Evolutionary conservation across 53 echinoderm and acorn worm species (phyloP).

Genomic region (Crossaster papposus): DNA sequence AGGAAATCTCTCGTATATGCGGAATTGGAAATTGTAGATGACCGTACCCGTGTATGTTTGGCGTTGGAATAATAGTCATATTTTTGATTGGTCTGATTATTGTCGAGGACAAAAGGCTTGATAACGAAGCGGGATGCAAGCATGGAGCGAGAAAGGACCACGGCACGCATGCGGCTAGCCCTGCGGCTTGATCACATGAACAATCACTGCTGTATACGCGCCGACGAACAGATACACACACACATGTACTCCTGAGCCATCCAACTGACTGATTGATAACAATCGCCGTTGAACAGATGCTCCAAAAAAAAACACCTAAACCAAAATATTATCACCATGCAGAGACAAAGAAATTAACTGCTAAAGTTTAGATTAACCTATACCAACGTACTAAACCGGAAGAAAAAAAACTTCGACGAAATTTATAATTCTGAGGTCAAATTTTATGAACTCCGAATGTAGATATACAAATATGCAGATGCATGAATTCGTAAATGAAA

Average conservation of each 20-base stretch:
- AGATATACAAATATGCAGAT: too few relatives aligned
- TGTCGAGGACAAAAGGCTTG: conserved; percentile 44
- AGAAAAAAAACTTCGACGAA: too few relatives aligned
- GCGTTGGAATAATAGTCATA: conserved; percentile 59
- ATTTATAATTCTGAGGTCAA: too few relatives aligned
- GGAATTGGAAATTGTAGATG: conserved; percentile 64
- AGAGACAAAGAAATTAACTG: too few relatives aligned
- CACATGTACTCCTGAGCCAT: not conserved
- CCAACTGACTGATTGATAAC: not conserved
- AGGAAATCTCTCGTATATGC: conserved; percentile 21
- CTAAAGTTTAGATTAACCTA: too few relatives aligned
- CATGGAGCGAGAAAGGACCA: conserved; percentile 4
- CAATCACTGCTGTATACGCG: not conserved
- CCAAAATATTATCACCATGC: not conserved
- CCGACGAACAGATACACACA: not conserved
- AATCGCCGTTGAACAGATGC: not conserved
- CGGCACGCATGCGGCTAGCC: conserved; percentile 1
- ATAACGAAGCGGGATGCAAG: conserved; percentile 6
- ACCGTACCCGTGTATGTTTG: conserved; percentile 54
- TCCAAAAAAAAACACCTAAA: not conserved
- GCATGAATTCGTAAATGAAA: too few relatives aligned
- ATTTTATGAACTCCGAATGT: too few relatives aligned
- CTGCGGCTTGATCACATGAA: not conserved
- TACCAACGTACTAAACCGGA: too few relatives aligned
- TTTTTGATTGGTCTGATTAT: conserved; percentile 50